Conservation (phyloP, 1,140 invertebrate genomes). For the Drosophila kurseongensis region DNA sequence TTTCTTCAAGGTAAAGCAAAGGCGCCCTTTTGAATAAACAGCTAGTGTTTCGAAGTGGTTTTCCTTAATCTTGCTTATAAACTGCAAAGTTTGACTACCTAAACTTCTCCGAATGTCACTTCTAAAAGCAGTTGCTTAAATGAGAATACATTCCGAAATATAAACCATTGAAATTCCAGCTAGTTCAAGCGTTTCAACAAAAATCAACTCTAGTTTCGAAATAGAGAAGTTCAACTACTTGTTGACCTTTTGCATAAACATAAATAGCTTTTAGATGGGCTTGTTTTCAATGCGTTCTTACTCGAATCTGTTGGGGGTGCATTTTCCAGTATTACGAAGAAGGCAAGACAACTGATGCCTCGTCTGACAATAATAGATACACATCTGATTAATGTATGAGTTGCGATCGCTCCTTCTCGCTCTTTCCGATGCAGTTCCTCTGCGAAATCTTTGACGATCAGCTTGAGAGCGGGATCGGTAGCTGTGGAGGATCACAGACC, state of each 20-base stretch:
- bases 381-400: neutral
- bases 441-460: too few relatives aligned
- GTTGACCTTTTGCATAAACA: neutral
- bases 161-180: too few relatives aligned
- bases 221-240: conserved; percentile 10
- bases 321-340: neutral
- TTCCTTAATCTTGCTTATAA: neutral
- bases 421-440: neutral
- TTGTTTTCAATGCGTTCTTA: neutral
- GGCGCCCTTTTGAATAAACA: neutral
- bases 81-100: neutral
- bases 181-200: too few relatives aligned
- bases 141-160: too few relatives aligned
- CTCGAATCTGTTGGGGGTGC: neutral
- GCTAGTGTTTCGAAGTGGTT: too few relatives aligned
- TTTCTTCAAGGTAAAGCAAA: neutral
- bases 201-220: neutral
- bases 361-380: conserved; percentile 3
- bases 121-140: too few relatives aligned
- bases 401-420: neutral
- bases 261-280: neutral
- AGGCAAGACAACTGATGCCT: neutral
- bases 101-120: neutral
- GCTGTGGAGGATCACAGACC: neutral
- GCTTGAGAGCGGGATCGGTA: neutral